Evolutionary conservation across 2,797 vertebrate species (phyloP).

Genomic region (Anolis apletophallus): DNA sequence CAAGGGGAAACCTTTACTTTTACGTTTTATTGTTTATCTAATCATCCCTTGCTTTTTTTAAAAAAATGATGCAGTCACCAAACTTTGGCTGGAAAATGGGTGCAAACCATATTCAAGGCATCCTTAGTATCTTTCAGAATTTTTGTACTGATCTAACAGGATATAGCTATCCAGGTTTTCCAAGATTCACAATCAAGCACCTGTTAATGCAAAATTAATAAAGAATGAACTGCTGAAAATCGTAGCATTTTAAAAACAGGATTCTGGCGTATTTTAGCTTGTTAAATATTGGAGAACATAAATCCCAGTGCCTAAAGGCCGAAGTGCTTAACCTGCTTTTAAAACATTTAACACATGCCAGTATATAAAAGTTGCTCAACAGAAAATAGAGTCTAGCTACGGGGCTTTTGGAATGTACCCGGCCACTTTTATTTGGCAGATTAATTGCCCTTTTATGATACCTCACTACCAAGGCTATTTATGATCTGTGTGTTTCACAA

Average conservation of each 20-base stretch:
- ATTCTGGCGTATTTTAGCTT: background rate
- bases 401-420: slow-evolving; percentile 12
- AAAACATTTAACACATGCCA: background rate
- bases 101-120: background rate
- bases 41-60: background rate
- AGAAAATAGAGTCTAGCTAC: background rate
- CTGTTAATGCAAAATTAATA: background rate
- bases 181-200: background rate
- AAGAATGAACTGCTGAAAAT: background rate
- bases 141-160: background rate
- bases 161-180: background rate
- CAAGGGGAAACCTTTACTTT: too few relatives aligned
- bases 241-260: background rate
- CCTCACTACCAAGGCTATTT: background rate
- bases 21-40: background rate
- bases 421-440: slow-evolving; percentile 9
- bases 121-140: background rate
- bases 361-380: slow-evolving; percentile 7
- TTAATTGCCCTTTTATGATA: slow-evolving; percentile 28
- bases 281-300: background rate
- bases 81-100: background rate
- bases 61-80: background rate
- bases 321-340: slow-evolving; percentile 1
- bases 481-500: slow-evolving; percentile 8
- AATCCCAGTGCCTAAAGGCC: background rate